Percentiles rank a stretch among this genome's conserved stretches.
phyloP scores from a whole-genome alignment of 2,113 vertebrate species.

The Amphiprion ocellaris region DNA sequence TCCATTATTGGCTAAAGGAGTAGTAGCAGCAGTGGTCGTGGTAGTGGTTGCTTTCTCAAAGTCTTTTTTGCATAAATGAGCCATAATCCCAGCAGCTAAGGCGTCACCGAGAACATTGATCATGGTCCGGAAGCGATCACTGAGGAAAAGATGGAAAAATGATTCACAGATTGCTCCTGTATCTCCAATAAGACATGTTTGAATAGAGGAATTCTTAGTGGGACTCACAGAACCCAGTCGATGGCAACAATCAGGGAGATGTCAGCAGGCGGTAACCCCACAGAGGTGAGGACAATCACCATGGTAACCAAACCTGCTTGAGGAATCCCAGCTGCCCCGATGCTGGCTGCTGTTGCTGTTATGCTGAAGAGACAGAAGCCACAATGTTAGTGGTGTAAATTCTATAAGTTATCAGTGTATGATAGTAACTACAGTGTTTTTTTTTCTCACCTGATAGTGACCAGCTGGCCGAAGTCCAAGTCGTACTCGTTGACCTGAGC shows the following conservation, averaged over 20 bases:
- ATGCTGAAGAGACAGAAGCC: conserved; percentile 66
- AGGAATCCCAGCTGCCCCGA: conserved; percentile 88
- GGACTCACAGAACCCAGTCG: conserved; percentile 88
- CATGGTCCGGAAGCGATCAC: conserved; percentile 89
- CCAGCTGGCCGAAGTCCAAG: conserved; percentile 90
- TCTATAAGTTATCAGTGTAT: background rate
- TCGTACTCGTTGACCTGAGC: conserved; percentile 93
- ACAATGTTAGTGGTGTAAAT: background rate
- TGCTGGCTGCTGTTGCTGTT: conserved; percentile 84
- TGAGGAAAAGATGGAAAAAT: conserved; percentile 34
- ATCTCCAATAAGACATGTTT: too few species aligned
- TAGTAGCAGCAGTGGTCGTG: background rate
- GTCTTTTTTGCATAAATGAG: conserved; percentile 86
- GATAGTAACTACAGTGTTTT: background rate
- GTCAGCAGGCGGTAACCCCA: conserved; percentile 89
- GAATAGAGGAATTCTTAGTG: background rate
- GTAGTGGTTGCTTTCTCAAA: conserved; percentile 73
- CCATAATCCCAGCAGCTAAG: conserved; percentile 88
- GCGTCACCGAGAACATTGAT: conserved; percentile 89
- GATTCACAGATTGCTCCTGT: background rate
- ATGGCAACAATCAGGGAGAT: conserved; percentile 90
- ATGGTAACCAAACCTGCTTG: conserved; percentile 91
- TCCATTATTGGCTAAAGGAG: conserved; percentile 6
- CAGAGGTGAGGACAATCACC: conserved; percentile 91
- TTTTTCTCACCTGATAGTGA: conserved; percentile 88